Evolutionary conservation across 2,797 vertebrate genomes (phyloP).

Genomic region (Cheirogaleus major): DNA sequence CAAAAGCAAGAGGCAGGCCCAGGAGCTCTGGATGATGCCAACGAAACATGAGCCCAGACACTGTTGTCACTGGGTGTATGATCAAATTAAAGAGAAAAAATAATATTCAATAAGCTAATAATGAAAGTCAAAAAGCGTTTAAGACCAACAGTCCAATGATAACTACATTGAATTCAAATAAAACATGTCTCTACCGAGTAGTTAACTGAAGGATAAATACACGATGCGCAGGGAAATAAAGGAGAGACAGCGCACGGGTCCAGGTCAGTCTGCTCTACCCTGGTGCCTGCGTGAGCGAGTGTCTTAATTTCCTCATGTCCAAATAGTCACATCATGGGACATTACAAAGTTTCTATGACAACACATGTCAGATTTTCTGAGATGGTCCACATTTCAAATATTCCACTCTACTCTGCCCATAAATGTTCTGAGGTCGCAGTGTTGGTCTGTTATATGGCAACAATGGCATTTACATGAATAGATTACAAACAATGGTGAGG

Average conservation of each 20-base stretch:
- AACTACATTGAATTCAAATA: not conserved
- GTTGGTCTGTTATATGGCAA: not conserved
- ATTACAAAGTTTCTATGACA: not conserved
- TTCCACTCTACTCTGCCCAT: not conserved
- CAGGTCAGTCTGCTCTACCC: accelerated
- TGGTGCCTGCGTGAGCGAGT: accelerated
- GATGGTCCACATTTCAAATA: not conserved
- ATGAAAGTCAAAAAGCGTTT: not conserved
- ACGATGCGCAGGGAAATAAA: accelerated
- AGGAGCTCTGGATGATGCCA: accelerated
- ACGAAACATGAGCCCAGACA: accelerated
- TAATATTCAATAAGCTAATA: not conserved
- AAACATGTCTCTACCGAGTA: not conserved
- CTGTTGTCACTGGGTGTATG: not conserved
- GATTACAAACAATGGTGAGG: not conserved
- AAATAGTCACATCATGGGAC: accelerated
- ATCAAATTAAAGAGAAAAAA: not conserved
- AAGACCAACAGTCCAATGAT: not conserved
- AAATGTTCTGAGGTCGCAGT: accelerated
- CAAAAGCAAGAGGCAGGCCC: no score
- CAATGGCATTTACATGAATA: not conserved
- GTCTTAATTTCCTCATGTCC: not conserved
- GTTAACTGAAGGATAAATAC: not conserved
- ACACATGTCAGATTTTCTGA: not conserved
- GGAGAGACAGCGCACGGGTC: accelerated